Percentiles rank a stretch among this genome's conserved stretches.
Evolutionary conservation across 2,888 invertebrate species (phyloP).

Genomic region (Apamea crenata): DNA sequence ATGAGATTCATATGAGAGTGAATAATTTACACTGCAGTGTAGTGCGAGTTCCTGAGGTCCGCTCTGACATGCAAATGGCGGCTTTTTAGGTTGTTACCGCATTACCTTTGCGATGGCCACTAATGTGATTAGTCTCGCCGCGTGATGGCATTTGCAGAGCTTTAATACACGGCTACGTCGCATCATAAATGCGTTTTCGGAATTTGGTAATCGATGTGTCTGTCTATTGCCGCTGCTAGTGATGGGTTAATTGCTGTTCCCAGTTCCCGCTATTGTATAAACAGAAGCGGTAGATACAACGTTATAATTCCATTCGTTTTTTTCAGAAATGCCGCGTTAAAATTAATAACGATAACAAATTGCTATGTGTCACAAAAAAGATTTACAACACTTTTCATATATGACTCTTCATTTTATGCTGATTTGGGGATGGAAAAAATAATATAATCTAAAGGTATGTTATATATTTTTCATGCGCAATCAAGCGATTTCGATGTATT

Average conservation of each 20-base stretch:
- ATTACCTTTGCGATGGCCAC: conserved; percentile 82
- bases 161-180: conserved; percentile 78
- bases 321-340: conserved; percentile 21
- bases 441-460: conserved; percentile 26
- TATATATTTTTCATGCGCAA: conserved; percentile 37
- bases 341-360: conserved; percentile 46
- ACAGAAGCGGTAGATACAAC: conserved; percentile 27
- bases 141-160: conserved; percentile 80
- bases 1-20: conserved; percentile 73
- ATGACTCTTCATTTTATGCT: conserved; percentile 45
- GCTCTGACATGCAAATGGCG: conserved; percentile 78
- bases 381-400: conserved; percentile 46
- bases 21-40: conserved; percentile 72
- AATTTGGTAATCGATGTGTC: conserved; percentile 73
- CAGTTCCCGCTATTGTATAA: conserved; percentile 27
- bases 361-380: conserved; percentile 26
- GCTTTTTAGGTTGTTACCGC: conserved; percentile 82
- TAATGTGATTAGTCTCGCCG: conserved; percentile 87
- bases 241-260: conserved; percentile 60
- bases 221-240: conserved; percentile 47
- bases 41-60: conserved; percentile 63
- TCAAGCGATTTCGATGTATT: conserved; percentile 40
- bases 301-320: conserved; percentile 21
- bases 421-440: conserved; percentile 40
- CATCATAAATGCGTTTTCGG: conserved; percentile 75